These are phyloP conservation scores for Mycogona germanica DNA, from an alignment of 2,888 invertebrate genomes.

Conservation along the genomic window DNA sequence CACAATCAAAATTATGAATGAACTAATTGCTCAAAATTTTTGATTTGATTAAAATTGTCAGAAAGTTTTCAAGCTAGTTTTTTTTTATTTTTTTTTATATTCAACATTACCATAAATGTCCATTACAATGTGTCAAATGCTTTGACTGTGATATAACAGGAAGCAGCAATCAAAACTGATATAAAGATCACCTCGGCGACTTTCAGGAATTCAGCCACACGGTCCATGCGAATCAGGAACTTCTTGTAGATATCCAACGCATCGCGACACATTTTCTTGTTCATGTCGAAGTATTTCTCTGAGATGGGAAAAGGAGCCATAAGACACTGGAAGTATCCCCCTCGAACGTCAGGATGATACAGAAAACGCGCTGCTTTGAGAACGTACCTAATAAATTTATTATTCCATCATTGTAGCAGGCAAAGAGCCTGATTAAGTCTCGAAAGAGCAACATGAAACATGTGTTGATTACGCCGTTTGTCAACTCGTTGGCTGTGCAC, in stretches of 20 bases:
- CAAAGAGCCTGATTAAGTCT: slow-evolving; percentile 97
- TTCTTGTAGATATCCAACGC: slow-evolving; percentile 97
- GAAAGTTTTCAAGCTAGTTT: too few relatives aligned
- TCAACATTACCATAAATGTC: too few relatives aligned
- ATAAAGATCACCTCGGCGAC: slow-evolving; percentile 41
- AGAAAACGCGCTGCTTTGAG: neutral
- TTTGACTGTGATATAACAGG: too few relatives aligned
- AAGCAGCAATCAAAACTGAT: too few relatives aligned
- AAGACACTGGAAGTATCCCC: neutral
- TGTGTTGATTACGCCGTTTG: slow-evolving; percentile 98
- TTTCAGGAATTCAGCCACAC: slow-evolving; percentile 94
- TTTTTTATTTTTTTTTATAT: too few relatives aligned
- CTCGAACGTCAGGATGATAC: slow-evolving; percentile 3
- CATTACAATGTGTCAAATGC: too few relatives aligned
- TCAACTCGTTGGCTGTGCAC: slow-evolving; percentile 89
- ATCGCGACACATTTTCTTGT: slow-evolving; percentile 96
- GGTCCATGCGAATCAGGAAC: slow-evolving; percentile 96
- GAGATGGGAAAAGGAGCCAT: slow-evolving; percentile 23
- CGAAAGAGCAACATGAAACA: slow-evolving; percentile 98
- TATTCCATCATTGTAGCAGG: slow-evolving; percentile 99
- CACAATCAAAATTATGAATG: neutral
- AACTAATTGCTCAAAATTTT: neutral
- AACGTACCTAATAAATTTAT: slow-evolving; percentile 76
- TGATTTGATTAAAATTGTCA: too few relatives aligned
- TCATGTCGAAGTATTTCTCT: slow-evolving; percentile 99